Evolutionary conservation across 2,888 invertebrate species (phyloP).

Genomic region (Ectobius pallidus): DNA sequence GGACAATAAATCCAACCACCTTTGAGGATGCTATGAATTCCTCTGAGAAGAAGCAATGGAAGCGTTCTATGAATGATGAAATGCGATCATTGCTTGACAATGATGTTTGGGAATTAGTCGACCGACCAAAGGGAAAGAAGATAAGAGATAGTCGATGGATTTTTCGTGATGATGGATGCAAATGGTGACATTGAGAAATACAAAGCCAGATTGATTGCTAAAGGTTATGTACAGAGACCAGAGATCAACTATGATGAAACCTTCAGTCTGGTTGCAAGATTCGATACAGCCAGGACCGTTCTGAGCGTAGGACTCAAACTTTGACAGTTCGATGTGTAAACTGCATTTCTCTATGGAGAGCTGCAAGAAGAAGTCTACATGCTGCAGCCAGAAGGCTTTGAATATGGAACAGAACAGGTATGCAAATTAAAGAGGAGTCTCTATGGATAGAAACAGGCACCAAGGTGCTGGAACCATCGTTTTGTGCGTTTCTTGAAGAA

Average conservation of each 20-base stretch:
- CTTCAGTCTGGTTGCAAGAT: no score
- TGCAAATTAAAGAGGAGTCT: no score
- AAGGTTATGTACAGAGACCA: no score
- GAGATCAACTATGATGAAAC: no score
- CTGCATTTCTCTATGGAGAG: neutral
- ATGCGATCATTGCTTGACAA: neutral
- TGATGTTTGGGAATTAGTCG: neutral
- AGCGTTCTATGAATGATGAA: neutral
- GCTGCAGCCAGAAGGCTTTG: neutral
- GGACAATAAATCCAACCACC: no score
- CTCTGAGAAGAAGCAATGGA: neutral
- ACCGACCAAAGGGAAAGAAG: neutral
- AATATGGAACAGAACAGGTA: neutral
- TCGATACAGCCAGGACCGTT: neutral
- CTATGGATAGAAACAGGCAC: no score
- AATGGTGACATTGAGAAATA: no score
- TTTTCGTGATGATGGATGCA: no score
- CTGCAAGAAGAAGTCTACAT: neutral
- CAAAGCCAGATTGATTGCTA: neutral
- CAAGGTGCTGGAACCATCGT: no score
- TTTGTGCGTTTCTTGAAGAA: neutral
- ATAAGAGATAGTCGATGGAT: neutral
- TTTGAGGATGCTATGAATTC: neutral
- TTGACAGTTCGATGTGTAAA: neutral
- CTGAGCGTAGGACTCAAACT: neutral